A percentile compares a stretch with the other conserved stretches of the same genome.
These are phyloP conservation scores for Ictalurus furcatus DNA, from an alignment of 2,113 vertebrate genomes.

Conservation along the genomic window DNA sequence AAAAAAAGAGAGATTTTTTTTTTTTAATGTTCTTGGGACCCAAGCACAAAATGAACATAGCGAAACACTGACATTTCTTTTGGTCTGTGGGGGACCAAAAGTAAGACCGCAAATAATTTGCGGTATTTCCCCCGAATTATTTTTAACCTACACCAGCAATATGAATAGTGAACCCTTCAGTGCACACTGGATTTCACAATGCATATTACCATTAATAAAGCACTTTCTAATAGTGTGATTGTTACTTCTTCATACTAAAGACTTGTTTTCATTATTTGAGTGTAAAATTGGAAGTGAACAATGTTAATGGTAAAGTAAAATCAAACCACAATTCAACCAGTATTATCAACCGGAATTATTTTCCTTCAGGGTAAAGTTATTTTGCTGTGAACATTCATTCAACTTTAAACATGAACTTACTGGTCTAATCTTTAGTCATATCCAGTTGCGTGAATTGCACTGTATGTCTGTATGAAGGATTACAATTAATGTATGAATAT, in stretches of 20 bases:
- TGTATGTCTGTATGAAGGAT: not conserved
- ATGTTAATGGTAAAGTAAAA: not conserved
- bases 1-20: rapidly evolving
- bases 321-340: not conserved
- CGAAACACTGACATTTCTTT: not conserved
- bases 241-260: not conserved
- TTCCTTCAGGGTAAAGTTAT: not conserved
- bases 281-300: not conserved
- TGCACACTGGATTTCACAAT: not conserved
- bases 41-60: not conserved
- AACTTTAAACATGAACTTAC: not conserved
- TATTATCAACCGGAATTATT: not conserved
- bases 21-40: not conserved
- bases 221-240: not conserved
- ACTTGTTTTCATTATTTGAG: not conserved
- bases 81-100: not conserved
- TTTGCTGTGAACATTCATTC: not conserved
- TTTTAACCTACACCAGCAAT: not conserved
- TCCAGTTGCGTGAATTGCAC: not conserved
- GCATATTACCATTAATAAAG: too few species aligned
- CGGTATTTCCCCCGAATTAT: not conserved
- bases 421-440: not conserved
- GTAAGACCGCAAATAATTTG: too few species aligned
- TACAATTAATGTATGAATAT: conserved; percentile 2
- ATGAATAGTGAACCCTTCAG: not conserved